Evolutionary conservation across 2,888 invertebrate species (phyloP).

Genomic region (Drosophila kambysellisi): DNA sequence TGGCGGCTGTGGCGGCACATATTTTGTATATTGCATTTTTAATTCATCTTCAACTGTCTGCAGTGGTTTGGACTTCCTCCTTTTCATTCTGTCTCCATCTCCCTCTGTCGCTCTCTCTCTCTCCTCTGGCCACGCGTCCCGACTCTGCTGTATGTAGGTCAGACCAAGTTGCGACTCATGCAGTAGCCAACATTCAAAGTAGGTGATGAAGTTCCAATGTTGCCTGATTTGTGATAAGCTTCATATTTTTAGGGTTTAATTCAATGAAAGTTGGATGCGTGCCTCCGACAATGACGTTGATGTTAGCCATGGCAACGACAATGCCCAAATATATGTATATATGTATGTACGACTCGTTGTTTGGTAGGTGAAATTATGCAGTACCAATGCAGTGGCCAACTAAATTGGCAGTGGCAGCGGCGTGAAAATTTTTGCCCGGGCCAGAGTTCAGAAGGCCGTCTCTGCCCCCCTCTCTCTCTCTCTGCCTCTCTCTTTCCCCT

Average conservation of each 20-base stretch:
- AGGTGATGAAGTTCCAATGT: constrained; percentile 81
- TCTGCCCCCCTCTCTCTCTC: background rate
- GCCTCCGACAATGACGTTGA: constrained; percentile 33
- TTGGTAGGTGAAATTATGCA: constrained; percentile 75
- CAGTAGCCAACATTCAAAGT: constrained; percentile 82
- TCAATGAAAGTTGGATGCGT: constrained; percentile 77
- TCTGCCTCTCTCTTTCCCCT: constrained; percentile 5
- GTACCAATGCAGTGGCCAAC: constrained; percentile 34
- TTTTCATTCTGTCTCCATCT: background rate
- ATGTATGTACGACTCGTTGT: background rate
- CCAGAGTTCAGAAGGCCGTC: constrained; percentile 72
- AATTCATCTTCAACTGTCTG: constrained; percentile 63
- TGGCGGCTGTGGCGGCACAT: constrained; percentile 74
- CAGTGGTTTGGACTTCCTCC: constrained; percentile 15
- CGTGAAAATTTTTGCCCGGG: constrained; percentile 74
- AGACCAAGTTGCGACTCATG: constrained; percentile 65
- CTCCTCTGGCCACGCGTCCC: constrained; percentile 16
- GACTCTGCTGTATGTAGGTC: constrained; percentile 59
- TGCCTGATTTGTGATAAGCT: constrained; percentile 82
- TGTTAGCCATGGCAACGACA: constrained; percentile 41
- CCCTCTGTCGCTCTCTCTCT: background rate
- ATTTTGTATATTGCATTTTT: constrained; percentile 78
- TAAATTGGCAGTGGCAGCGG: constrained; percentile 49
- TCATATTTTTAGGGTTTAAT: constrained; percentile 81
- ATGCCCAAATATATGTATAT: constrained; percentile 39